Base-by-base conservation (phyloP, 1,140 invertebrate genomes). In the Papilio polyxenes region DNA sequence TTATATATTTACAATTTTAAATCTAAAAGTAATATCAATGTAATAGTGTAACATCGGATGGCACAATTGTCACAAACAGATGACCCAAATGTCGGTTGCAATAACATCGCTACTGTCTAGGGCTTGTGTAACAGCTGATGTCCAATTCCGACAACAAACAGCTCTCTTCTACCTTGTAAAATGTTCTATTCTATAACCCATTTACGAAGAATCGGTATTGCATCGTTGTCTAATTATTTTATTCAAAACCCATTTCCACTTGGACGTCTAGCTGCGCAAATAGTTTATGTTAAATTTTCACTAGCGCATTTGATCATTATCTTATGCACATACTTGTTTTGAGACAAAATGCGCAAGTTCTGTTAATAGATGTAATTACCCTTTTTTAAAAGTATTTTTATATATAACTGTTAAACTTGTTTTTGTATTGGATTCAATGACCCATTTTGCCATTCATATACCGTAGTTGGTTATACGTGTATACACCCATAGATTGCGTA, bases 31-130 rank as follows among this genome's bases (percentile, higher is more conserved):
- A 76, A 76, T 53, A 76, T 53, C 10, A 62, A 59, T 80, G 74
- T 80, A 79, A 80, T 81, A 88, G 83, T 84, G 79, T 83, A 82
- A 89, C 90, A 90, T 91, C 87, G 91, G 91, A 92, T 93, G 92
- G 89, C 92, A 92, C 92, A 94, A 94, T 94, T 93, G 90, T 92
- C 91, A 92, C 92, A 93, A 94, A 92, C 92, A 88, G 92, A 85
- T 93, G 92, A 94, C 93, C 93, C 89, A 89, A 93, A 93, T 94
- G 91, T 89, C 88, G 84, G 84, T 94, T 94, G 92, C 92, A 92
- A 92, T 92, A 93, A 88, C 84, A 87, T 89, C 87, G 87, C 85
- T 13, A 88, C 89, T 87, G 90, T 89, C 87, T 82, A 88, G 82
- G 89, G 90, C 92, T 94, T 94, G 92, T 94, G 92, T 89, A 93